A percentile compares a stretch with the other conserved stretches of the same genome.
Evolutionary conservation across 2,113 vertebrate species (phyloP).

Genomic region (Podilymbus podiceps): DNA sequence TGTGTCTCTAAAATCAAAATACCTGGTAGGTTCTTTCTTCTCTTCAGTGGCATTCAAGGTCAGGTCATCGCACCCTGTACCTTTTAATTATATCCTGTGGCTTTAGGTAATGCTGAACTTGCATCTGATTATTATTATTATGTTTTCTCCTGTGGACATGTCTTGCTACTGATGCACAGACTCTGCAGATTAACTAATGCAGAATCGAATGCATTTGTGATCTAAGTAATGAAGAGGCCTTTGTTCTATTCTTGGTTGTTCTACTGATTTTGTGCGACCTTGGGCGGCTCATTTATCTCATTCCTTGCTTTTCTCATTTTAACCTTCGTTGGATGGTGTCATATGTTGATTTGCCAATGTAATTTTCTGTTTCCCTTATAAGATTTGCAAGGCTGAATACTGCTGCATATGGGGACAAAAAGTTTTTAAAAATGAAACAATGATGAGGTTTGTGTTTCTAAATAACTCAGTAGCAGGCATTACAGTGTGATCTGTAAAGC

Average conservation of each 20-base stretch:
- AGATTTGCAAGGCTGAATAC: not conserved
- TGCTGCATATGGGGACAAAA: not conserved
- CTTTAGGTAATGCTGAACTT: constrained; percentile 36
- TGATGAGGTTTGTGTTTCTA: not conserved
- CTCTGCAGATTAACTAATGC: constrained; percentile 44
- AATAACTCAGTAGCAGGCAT: not conserved
- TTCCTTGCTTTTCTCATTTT: constrained; percentile 13
- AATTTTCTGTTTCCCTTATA: not conserved
- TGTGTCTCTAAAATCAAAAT: not conserved
- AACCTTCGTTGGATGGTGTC: not conserved
- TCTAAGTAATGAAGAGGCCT: constrained; percentile 40
- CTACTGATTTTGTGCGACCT: constrained; percentile 45
- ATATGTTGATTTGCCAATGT: not conserved
- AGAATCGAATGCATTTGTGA: constrained; percentile 41
- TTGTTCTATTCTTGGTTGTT: constrained; percentile 58
- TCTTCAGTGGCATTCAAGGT: not conserved
- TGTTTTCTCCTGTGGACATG: constrained; percentile 44
- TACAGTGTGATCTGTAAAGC: not conserved
- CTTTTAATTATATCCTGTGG: constrained; percentile 27
- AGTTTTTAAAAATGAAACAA: not conserved
- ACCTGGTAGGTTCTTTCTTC: not conserved
- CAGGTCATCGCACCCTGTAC: not conserved
- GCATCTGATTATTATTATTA: constrained; percentile 29
- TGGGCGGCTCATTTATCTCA: constrained; percentile 11
- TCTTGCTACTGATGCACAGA: constrained; percentile 13